Percentiles rank a stretch among this genome's conserved stretches.
Evolutionary conservation across 1,140 invertebrate species (phyloP).

Genomic region (Drosophila dunni): DNA sequence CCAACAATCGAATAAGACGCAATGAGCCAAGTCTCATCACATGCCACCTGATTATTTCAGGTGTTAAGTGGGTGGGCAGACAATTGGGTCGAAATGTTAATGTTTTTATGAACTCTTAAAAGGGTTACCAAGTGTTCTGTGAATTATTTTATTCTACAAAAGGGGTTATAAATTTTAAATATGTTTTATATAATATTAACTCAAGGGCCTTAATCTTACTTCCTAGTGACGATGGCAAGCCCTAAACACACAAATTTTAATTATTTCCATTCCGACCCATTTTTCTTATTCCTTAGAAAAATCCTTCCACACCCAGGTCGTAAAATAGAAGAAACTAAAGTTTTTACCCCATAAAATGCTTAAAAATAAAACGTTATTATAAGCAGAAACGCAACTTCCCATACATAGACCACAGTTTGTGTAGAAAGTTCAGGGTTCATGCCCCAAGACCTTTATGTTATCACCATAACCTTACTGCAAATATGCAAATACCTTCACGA

Average conservation of each 20-base stretch:
- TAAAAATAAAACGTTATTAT: constrained; percentile 72
- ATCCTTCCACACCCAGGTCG: constrained; percentile 49
- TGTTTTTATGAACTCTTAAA: not conserved
- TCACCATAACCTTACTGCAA: constrained; percentile 3
- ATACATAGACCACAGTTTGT: not conserved
- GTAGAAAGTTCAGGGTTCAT: constrained; percentile 56
- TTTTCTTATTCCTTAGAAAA: not conserved
- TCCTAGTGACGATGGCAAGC: too few relatives aligned
- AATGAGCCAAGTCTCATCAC: constrained; percentile 14
- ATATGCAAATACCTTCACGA: constrained; percentile 41
- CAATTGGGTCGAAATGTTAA: not conserved
- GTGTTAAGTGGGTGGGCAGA: constrained; percentile 20
- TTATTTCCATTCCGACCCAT: not conserved
- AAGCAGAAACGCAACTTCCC: constrained; percentile 37
- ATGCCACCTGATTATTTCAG: constrained; percentile 17
- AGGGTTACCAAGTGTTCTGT: not conserved
- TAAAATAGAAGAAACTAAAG: constrained; percentile 27
- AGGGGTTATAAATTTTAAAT: not conserved
- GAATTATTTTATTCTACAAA: not conserved
- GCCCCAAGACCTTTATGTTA: constrained; percentile 38
- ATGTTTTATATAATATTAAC: not conserved
- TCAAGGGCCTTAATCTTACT: too few relatives aligned
- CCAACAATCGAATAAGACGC: constrained; percentile 12
- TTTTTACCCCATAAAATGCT: constrained; percentile 40
- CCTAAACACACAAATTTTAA: too few relatives aligned